Percentiles rank a stretch among this genome's conserved stretches.
Conservation (phyloP, 2,113 vertebrate genomes). For the Brienomyrus brachyistius region DNA sequence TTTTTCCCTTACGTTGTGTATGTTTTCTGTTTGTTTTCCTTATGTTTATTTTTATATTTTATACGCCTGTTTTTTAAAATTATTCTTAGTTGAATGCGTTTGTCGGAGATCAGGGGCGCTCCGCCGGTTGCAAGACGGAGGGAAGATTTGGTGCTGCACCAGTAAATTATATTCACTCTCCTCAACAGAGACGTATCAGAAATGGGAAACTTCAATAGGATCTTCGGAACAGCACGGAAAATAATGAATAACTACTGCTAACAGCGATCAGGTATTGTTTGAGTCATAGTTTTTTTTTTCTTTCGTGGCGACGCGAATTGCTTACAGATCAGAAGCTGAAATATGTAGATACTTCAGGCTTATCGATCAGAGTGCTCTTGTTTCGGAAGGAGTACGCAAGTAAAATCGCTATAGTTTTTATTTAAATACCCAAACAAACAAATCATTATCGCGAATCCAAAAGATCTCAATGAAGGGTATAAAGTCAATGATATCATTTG, state of each 20-base stretch:
- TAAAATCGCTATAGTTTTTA: not conserved
- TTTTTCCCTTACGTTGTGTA: slow-evolving; percentile 23
- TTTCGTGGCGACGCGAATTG: not conserved
- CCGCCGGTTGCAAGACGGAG: slow-evolving; percentile 48
- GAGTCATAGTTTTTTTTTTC: slow-evolving; percentile 17
- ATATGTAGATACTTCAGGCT: not conserved
- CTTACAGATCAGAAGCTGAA: not conserved
- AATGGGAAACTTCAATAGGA: slow-evolving; percentile 70
- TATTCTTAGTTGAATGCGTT: slow-evolving; percentile 11
- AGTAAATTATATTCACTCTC: slow-evolving; percentile 50
- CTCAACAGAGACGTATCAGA: slow-evolving; percentile 62
- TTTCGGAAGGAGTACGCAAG: not conserved
- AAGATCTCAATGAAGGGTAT: not conserved
- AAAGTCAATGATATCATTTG: slow-evolving; percentile 19
- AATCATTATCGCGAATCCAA: not conserved
- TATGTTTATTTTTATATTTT: slow-evolving; percentile 43
- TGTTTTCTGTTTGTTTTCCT: slow-evolving; percentile 30
- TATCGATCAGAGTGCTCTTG: slow-evolving; percentile 7
- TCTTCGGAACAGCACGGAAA: slow-evolving; percentile 60
- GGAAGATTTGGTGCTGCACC: slow-evolving; percentile 46
- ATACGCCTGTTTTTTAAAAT: slow-evolving; percentile 22
- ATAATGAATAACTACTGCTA: slow-evolving; percentile 69
- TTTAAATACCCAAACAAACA: not conserved
- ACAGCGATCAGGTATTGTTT: slow-evolving; percentile 64
- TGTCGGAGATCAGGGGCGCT: slow-evolving; percentile 48